These are phyloP conservation scores for Poecilobothrus nobilitatus DNA, from an alignment of 2,888 invertebrate species.

Conservation along the genomic window DNA sequence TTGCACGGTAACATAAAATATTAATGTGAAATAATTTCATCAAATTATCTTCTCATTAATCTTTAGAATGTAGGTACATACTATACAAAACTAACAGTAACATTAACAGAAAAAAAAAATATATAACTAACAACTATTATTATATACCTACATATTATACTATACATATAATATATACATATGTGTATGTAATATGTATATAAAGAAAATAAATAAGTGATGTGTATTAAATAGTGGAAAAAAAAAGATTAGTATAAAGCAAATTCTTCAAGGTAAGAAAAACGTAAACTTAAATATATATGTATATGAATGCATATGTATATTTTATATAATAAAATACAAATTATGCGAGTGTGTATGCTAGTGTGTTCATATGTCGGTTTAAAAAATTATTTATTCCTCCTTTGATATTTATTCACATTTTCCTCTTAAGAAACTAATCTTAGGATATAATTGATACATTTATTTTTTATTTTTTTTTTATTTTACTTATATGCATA, in stretches of 20 bases:
- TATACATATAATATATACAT: too few relatives aligned
- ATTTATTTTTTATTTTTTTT: not conserved
- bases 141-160: too few relatives aligned
- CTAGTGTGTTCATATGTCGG: too few relatives aligned
- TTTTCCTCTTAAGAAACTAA: conserved; percentile 1
- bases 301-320: too few relatives aligned
- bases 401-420: not conserved
- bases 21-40: not conserved
- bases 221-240: not conserved
- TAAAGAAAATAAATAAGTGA: not conserved
- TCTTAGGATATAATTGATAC: not conserved
- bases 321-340: too few relatives aligned
- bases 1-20: not conserved
- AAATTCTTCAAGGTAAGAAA: not conserved
- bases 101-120: too few relatives aligned
- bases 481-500: too few relatives aligned
- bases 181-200: too few relatives aligned
- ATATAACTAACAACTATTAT: too few relatives aligned
- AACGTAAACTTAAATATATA: not conserved
- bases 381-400: not conserved
- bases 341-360: too few relatives aligned
- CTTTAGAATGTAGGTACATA: not conserved
- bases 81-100: not conserved
- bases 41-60: conserved; percentile 6
- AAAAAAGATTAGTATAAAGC: not conserved